These are phyloP conservation scores for Endotricha flammealis DNA, from an alignment of 2,888 invertebrate species.

Conservation along the genomic window DNA sequence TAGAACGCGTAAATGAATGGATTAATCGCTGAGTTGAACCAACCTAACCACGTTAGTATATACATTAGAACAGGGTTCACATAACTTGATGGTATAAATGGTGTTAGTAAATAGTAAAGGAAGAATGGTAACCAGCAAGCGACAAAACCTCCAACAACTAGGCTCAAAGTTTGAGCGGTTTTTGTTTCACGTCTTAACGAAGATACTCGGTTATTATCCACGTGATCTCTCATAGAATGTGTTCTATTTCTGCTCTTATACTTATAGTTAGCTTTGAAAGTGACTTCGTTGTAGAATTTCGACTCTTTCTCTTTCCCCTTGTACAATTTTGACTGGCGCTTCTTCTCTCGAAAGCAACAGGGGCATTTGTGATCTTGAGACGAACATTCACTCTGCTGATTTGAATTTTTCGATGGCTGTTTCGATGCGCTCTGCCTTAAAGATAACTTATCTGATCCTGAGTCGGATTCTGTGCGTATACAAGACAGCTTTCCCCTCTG, in stretches of 20 bases:
- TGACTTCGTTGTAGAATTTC: conserved; percentile 56
- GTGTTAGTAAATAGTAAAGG: conserved; percentile 87
- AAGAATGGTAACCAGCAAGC: conserved; percentile 95
- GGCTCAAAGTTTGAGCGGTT: conserved; percentile 91
- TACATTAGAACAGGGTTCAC: conserved; percentile 82
- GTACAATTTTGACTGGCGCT: conserved; percentile 39
- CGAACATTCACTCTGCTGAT: conserved; percentile 54
- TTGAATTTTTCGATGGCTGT: conserved; percentile 51
- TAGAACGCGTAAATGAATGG: conserved; percentile 95
- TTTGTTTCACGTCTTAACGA: conserved; percentile 88
- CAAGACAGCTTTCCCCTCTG: conserved; percentile 67
- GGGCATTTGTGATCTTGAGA: conserved; percentile 64
- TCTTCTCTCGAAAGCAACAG: conserved; percentile 62
- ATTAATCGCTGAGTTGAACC: conserved; percentile 94
- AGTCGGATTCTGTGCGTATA: conserved; percentile 69
- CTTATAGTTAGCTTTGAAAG: conserved; percentile 64
- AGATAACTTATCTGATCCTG: conserved; percentile 65
- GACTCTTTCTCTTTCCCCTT: conserved; percentile 54
- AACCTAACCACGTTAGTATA: conserved; percentile 91
- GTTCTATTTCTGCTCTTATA: conserved; percentile 66
- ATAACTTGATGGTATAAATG: conserved; percentile 83
- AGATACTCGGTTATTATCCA: conserved; percentile 81
- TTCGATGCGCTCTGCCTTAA: conserved; percentile 59
- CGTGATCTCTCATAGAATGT: conserved; percentile 74
- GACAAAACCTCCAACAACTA: conserved; percentile 92